Evolutionary conservation across 2,113 vertebrate genomes (phyloP).

Genomic region (human (Homo sapiens)): GRCh38 chr6:14295501-14296000

Average conservation of each 20-base stretch:
- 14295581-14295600: conserved; percentile 6
- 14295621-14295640: background rate
- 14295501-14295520: background rate
- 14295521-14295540: background rate
- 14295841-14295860: background rate
- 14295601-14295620: background rate
- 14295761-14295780: background rate
- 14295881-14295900: background rate
- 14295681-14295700: background rate
- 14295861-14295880: background rate
- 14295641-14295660: background rate
- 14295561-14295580: background rate
- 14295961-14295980: background rate
- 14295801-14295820: background rate
- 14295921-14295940: background rate
- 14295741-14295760: background rate
- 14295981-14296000: background rate
- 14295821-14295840: background rate
- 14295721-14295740: background rate
- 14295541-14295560: background rate
- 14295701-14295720: background rate
- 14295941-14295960: background rate
- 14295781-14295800: background rate
- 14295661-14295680: background rate
- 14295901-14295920: background rate